Evolutionary conservation across 1,140 invertebrate species (phyloP).

Genomic region (Melipona quadrifasciata): DNA sequence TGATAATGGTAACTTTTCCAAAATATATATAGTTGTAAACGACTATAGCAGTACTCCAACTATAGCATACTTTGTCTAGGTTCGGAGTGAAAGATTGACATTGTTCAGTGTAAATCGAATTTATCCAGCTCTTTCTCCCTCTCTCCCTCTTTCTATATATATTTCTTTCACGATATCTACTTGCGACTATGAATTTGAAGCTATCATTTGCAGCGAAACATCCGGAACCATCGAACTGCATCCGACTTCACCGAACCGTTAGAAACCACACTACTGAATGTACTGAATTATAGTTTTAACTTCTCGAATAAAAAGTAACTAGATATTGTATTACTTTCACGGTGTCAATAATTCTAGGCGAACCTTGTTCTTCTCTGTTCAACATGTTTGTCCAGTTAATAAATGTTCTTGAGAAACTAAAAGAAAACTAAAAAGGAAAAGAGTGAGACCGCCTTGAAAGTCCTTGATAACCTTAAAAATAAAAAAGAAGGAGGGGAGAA

Average conservation of each 20-base stretch:
- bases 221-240: neutral
- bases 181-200: neutral
- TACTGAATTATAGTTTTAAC: neutral
- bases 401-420: slow-evolving; percentile 29
- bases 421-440: neutral
- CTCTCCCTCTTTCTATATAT: neutral
- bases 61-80: neutral
- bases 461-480: neutral
- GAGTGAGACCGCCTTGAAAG: neutral
- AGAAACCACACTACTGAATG: neutral
- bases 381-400: slow-evolving; percentile 21
- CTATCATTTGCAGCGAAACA: neutral
- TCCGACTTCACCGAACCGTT: neutral
- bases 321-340: neutral
- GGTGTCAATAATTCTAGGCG: neutral
- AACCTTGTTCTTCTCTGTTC: slow-evolving; percentile 21
- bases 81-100: neutral
- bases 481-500: neutral
- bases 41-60: too few species aligned
- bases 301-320: neutral
- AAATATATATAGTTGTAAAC: too few species aligned
- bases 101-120: neutral
- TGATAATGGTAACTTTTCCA: too few species aligned
- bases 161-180: too few species aligned
- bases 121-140: neutral